Evolutionary conservation across 2,113 vertebrate genomes (phyloP).

Genomic region (Meleagris gallopavo): DNA sequence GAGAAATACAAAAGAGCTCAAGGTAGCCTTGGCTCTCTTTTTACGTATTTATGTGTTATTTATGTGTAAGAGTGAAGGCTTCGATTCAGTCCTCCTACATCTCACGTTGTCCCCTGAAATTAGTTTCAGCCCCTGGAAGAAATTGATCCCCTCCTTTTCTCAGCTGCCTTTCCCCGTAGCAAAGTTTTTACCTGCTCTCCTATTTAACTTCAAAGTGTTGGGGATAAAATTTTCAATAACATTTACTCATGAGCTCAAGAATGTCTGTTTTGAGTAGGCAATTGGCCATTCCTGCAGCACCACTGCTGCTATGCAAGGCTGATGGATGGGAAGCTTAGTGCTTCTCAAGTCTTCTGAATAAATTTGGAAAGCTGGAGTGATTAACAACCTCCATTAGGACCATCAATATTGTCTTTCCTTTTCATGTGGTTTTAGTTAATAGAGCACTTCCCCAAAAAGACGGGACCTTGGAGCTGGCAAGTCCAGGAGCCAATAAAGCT

Average conservation of each 20-base stretch:
- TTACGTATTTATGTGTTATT: background rate
- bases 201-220: background rate
- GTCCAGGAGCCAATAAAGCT: conserved; percentile 2
- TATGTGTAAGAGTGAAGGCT: background rate
- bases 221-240: background rate
- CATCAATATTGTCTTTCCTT: conserved; percentile 6
- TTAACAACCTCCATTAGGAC: background rate
- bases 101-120: background rate
- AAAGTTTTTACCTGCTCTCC: background rate
- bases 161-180: background rate
- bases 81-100: background rate
- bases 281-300: background rate
- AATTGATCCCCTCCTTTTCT: background rate
- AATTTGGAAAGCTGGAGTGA: background rate
- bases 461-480: background rate
- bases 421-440: conserved; percentile 13
- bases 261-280: background rate
- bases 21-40: background rate
- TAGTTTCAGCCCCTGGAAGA: background rate
- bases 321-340: background rate
- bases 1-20: background rate
- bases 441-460: conserved; percentile 10
- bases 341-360: background rate
- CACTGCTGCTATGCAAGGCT: background rate
- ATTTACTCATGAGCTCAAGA: background rate